These are phyloP conservation scores for Xenopus borealis DNA, from an alignment of 2,113 vertebrate genomes.

Conservation along the genomic window DNA sequence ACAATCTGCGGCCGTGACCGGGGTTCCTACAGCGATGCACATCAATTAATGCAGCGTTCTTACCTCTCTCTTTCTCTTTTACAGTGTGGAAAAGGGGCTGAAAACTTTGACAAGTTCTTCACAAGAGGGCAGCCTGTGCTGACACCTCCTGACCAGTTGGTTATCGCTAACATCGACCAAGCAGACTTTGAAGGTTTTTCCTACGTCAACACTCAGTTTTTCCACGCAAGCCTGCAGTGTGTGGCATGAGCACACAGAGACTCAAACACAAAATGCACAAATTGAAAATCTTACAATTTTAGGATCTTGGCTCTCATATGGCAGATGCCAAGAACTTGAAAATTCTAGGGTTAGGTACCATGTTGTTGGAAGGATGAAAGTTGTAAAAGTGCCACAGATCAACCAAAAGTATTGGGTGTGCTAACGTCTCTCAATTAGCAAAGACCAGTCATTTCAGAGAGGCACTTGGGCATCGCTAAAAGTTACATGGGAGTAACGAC, in stretches of 20 bases:
- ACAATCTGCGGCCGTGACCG: too few species aligned
- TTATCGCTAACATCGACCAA: slow-evolving; percentile 98
- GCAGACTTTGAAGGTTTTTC: slow-evolving; percentile 96
- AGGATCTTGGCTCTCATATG: slow-evolving; percentile 53
- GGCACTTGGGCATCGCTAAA: too few species aligned
- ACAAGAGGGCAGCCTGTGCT: slow-evolving; percentile 91
- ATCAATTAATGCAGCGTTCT: too few species aligned
- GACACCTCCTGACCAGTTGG: slow-evolving; percentile 93
- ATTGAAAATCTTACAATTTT: slow-evolving; percentile 53
- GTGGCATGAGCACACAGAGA: slow-evolving; percentile 71
- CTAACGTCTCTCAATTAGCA: too few species aligned
- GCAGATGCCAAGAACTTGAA: slow-evolving; percentile 55
- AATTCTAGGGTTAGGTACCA: slow-evolving; percentile 58
- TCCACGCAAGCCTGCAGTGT: slow-evolving; percentile 78
- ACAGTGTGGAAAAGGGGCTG: slow-evolving; percentile 93
- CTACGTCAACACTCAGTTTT: slow-evolving; percentile 87
- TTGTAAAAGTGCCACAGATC: background rate
- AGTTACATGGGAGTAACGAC: too few species aligned
- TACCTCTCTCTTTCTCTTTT: too few species aligned
- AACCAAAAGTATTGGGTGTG: background rate
- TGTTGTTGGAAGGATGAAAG: background rate
- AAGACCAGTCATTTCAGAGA: too few species aligned
- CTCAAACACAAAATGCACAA: slow-evolving; percentile 11
- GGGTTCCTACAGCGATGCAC: too few species aligned
- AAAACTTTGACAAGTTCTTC: slow-evolving; percentile 99